Evolutionary conservation across 2,797 vertebrate species (phyloP), one percentile per base, ranked within the genome.

Genomic region (Galaxias olidus): DNA sequence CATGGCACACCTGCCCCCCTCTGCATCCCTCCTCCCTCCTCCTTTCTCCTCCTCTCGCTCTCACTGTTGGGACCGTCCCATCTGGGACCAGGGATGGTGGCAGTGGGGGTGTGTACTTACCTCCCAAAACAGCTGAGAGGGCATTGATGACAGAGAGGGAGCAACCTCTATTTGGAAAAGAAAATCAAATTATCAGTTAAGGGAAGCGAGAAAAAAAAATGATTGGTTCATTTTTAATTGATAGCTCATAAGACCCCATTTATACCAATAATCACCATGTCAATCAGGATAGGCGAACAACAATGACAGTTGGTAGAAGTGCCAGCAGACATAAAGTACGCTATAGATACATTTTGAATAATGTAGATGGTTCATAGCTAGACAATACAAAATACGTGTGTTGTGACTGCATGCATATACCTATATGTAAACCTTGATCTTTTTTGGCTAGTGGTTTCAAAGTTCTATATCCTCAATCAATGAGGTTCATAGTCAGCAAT

Each of bases 31-130:
- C 47, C 4, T 11, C 13, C 47, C 30, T 6, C 30, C 30, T 3
- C 30, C 30, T 30, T 30, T 2, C 30, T 30, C n/a, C n/a, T n/a
- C n/a, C n/a, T n/a, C n/a, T n/a, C n/a, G 30, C 6, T 30, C 80
- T 77, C 82, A 80, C 90, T 91, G 92, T 93, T 91, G 90, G 92
- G 90, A 92, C 91, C 83, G 90, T 91, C 90, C 94, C 93, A 96
- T 96, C 93, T 98, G 94, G 94, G 89, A 92, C 89, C 61, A 84
- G 82, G 87, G 89, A 88, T 91, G 84, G 85, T 68, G 75, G 79
- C 82, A 40, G 85, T 86, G 86, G 86, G 88, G 83, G 85, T 78
- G 79, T 89, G 78, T 86, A 89, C 91, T 94, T 91, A 88, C 85
- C 80, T 84, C 80, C 62, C 46, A 81, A 88, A 77, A 92, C 90